Evolutionary conservation across 2,113 vertebrate genomes (phyloP).

Genomic region (Nycticryphes semicollaris): DNA sequence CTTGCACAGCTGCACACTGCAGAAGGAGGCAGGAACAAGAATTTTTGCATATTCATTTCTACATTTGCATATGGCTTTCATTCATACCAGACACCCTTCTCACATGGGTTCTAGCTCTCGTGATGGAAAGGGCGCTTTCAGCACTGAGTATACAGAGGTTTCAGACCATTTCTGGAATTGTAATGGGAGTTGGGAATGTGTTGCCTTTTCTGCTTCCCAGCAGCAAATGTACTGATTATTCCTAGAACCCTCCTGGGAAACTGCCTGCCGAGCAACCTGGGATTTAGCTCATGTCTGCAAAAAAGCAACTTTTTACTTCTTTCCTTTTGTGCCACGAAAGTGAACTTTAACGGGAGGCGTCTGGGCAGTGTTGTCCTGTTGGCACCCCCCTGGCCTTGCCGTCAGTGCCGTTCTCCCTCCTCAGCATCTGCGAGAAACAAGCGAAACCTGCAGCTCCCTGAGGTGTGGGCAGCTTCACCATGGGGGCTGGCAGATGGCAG

Average conservation of each 20-base stretch:
- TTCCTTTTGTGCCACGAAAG: not conserved
- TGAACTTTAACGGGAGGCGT: not conserved
- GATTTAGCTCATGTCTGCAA: not conserved
- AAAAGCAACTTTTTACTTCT: not conserved
- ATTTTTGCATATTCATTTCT: not conserved
- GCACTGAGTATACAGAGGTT: not conserved
- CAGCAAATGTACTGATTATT: not conserved
- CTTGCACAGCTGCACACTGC: not conserved
- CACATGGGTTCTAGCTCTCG: not conserved
- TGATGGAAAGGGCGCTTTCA: not conserved
- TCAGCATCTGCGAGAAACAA: not conserved
- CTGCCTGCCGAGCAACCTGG: fast-evolving
- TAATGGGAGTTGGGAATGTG: not conserved
- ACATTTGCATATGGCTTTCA: not conserved
- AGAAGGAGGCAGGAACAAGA: not conserved
- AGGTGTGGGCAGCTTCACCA: fast-evolving
- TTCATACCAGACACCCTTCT: not conserved
- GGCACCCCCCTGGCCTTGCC: not conserved
- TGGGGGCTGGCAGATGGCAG: not conserved
- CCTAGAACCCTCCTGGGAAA: not conserved
- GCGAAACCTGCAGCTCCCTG: not conserved
- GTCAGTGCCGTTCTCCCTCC: not conserved
- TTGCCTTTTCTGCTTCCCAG: not conserved
- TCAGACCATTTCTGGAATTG: not conserved
- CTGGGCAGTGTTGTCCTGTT: not conserved